Conservation (phyloP, 2,113 vertebrate genomes). For the Origma solitaria region DNA sequence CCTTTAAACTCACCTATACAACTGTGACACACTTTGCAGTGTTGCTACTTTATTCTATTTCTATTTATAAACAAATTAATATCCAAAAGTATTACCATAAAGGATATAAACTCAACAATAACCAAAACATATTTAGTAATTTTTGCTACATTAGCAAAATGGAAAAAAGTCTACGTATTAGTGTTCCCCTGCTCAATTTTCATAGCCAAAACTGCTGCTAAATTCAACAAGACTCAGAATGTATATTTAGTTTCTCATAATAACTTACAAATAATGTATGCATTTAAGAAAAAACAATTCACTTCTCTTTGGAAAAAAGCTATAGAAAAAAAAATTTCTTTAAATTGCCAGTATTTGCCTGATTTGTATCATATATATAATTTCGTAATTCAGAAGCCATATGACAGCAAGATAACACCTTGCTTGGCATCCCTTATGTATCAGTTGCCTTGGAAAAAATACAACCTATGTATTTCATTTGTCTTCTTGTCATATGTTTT, state of each 20-base stretch:
- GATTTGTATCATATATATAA: background rate
- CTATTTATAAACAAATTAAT: background rate
- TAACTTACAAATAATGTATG: background rate
- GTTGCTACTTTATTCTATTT: background rate
- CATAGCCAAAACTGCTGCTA: background rate
- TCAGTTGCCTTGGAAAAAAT: background rate
- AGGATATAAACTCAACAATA: background rate
- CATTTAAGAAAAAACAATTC: background rate
- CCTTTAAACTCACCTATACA: background rate
- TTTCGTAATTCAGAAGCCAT: background rate
- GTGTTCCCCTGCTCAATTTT: background rate
- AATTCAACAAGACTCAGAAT: background rate
- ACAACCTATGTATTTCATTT: background rate
- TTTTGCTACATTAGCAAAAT: background rate
- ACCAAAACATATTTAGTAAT: background rate
- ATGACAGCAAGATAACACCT: background rate
- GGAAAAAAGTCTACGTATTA: background rate
- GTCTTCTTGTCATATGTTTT: background rate
- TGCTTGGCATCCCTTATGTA: background rate
- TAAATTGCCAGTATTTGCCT: background rate
- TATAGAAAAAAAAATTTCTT: background rate
- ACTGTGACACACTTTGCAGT: background rate
- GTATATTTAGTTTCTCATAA: background rate
- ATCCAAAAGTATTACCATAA: background rate
- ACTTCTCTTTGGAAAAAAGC: background rate